Base-by-base conservation (phyloP, 2,113 vertebrate species). In the Pangasianodon gigas region DNA sequence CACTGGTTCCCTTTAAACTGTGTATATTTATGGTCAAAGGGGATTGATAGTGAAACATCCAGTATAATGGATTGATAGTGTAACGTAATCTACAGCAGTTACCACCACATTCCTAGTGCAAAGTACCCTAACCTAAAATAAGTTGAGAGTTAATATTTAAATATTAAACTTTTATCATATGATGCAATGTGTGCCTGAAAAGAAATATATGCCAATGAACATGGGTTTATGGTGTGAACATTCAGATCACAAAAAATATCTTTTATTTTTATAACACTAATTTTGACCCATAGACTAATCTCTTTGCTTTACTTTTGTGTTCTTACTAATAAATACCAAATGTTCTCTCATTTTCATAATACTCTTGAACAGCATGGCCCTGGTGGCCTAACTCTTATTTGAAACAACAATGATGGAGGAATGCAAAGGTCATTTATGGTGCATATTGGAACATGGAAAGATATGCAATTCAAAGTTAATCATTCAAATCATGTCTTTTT, bases 251-350 rank as follows among this genome's bases (percentile, higher is more conserved):
- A 46, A 74, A 44, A 74, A 74, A 71, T 10, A 1, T 37, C 4
- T 74, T 8, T 65, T 65, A 24, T 37, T 37, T 71, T 71, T 19
- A 6, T 8, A 75, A 29, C 26, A 48, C 26, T n/a, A 51, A 13
- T 80, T 80, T 81, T 81, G 10, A 29, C 6, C 11, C 16, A n/a
- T 21, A 37, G n/a, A 37, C 92, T 93, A 91, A 94, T 90, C 93
- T 94, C 93, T 95, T 93, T 83, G 29, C 74, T 67, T 83, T 92
- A 26, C 29, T 58, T 69, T 88, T n/a, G 29, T 79, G 74, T 90
- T 48, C 41, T 74, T 11, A 82, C 46, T 88, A 85, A 88, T 48
- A 90, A 44, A 86, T 19, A 69, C 58, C 85, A 2, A 83, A 56
- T 91, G 46, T 89, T 54, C 11, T 87, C 62, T 91, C 24, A 1